These are phyloP conservation scores for Galaxea fascicularis DNA, from an alignment of 92 coral and sea anemone species.

Conservation along the genomic window DNA sequence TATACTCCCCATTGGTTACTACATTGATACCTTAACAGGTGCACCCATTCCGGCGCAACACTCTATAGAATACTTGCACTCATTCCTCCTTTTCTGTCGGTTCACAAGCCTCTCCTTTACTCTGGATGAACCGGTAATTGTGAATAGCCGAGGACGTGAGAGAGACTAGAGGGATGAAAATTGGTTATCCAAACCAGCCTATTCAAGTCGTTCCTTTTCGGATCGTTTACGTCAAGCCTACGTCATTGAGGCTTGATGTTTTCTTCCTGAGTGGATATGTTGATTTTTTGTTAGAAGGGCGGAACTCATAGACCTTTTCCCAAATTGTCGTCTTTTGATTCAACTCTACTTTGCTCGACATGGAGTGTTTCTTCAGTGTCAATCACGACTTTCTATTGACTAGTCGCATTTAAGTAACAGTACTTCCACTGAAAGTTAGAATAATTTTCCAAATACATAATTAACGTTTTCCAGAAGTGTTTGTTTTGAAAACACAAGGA, in stretches of 20 bases:
- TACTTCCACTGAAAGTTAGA: background rate
- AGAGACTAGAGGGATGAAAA: background rate
- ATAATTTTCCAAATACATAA: background rate
- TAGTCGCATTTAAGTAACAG: background rate
- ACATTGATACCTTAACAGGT: no score
- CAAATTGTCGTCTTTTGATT: background rate
- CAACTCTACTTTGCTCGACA: background rate
- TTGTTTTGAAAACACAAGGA: constrained; percentile 23
- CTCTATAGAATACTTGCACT: no score
- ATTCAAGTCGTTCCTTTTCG: background rate
- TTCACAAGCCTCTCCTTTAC: no score
- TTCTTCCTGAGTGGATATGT: background rate
- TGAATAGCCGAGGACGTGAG: background rate
- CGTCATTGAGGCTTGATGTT: background rate
- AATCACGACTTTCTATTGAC: background rate
- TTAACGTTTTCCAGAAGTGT: background rate
- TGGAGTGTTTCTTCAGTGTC: background rate
- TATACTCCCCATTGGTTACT: no score
- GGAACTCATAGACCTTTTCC: no score
- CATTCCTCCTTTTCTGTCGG: no score
- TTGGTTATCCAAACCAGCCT: background rate
- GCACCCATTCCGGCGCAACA: no score
- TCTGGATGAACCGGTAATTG: background rate
- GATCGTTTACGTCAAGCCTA: background rate
- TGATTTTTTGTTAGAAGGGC: background rate